phyloP scores from a whole-genome alignment of 2,113 vertebrate genomes.

The Aptenodytes patagonicus region DNA sequence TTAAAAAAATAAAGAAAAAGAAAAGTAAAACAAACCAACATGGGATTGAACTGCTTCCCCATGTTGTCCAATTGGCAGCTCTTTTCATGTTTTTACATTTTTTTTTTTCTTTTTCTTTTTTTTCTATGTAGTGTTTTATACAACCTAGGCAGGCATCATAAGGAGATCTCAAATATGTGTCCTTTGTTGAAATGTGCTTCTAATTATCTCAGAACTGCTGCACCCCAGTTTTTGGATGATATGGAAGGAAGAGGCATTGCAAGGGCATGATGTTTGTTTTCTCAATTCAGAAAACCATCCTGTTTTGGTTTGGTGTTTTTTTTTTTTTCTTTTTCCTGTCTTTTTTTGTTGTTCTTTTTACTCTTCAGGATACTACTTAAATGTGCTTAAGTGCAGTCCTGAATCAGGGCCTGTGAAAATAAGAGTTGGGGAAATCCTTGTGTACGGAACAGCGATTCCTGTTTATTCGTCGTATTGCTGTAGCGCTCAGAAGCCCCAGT shows the following conservation, averaged over 20 bases:
- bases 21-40: slow-evolving; percentile 70
- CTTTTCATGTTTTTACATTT: slow-evolving; percentile 32
- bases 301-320: background rate
- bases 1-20: slow-evolving; percentile 77
- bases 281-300: background rate
- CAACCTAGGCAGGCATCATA: slow-evolving; percentile 58
- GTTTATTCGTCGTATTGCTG: background rate
- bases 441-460: background rate
- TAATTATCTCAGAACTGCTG: slow-evolving; percentile 69
- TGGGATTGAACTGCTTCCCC: slow-evolving; percentile 69
- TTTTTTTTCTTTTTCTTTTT: slow-evolving; percentile 37
- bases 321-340: background rate
- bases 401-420: slow-evolving; percentile 1
- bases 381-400: background rate
- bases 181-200: slow-evolving; percentile 77
- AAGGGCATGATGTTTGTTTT: background rate
- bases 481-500: background rate
- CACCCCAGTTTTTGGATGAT: slow-evolving; percentile 45
- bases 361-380: background rate
- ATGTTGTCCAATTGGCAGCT: slow-evolving; percentile 74
- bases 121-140: slow-evolving; percentile 44
- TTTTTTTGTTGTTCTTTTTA: background rate
- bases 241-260: slow-evolving; percentile 44
- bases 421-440: background rate
- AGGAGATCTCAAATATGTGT: slow-evolving; percentile 64